Evolutionary conservation across 2,888 invertebrate species (phyloP), one percentile per base, ranked within the genome.

Genomic region (Drosophila siamana): DNA sequence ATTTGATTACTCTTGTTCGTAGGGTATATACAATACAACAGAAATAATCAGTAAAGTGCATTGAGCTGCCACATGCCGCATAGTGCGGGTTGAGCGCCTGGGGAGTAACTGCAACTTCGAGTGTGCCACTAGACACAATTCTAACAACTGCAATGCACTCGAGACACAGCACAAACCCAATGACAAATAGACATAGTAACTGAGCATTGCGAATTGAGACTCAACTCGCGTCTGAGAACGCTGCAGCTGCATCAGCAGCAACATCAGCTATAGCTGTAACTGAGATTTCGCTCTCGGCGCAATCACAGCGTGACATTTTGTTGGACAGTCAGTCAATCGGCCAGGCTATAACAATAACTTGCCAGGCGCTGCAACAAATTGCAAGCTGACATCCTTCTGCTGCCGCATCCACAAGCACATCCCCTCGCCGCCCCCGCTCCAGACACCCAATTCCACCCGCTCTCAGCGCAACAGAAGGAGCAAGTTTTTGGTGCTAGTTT

Each of bases 11-110:
- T 13, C 16, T 28, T n/a, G 9, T 15, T n/a, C 28, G 7, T 9
- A 60, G 60, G 47, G 61, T 48, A 60, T 61, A 36, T 30, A 55
- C 67, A 75, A 71, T 60, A 60, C 56, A 62, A 71, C 59, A 60
- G 43, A 80, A 72, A 86, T 86, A 86, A 85, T 83, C 87, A 85
- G 76, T 67, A 86, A 84, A 84, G 84, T 84, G 83, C 86, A 80
- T 64, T 71, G 78, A 30, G 56, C 64, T 60, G 56, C 56, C 46
- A 33, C 55, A 57, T 36, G 51, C 46, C 54, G 59, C 50, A 54
- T 22, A 66, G 52, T 44, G 41, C 36, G 36, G 59, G 41, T 43
- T 41, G 51, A 16, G 44, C 43, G 63, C 50, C 7, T 19, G 36
- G 44, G 52, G 33, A 51, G 66, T 61, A 48, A 44, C 33, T 55